Evolutionary conservation across 2,888 invertebrate species (phyloP).

Genomic region (Cyrtodaria siliqua): DNA sequence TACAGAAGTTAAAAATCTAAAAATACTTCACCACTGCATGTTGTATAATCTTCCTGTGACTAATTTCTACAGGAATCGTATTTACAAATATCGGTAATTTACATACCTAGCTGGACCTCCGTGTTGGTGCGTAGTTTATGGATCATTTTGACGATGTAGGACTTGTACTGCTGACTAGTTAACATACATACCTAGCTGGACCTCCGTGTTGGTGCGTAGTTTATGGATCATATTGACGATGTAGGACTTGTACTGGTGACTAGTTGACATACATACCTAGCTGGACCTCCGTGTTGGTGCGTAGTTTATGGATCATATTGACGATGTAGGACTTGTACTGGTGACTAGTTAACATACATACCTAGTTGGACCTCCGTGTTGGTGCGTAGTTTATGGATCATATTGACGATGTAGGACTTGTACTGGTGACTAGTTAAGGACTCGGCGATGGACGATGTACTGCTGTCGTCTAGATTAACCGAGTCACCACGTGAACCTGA

Average conservation of each 20-base stretch:
- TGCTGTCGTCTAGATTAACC: constrained; percentile 72
- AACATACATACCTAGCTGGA: constrained; percentile 90
- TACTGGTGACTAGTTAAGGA: constrained; percentile 90
- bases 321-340: constrained; percentile 93
- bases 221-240: constrained; percentile 92
- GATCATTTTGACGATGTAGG: constrained; percentile 92
- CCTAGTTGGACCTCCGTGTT: constrained; percentile 94
- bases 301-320: constrained; percentile 92
- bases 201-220: constrained; percentile 93
- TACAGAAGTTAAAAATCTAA: no score
- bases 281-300: constrained; percentile 94
- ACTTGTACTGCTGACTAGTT: constrained; percentile 89
- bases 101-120: constrained; percentile 91
- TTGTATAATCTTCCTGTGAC: no score
- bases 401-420: constrained; percentile 92
- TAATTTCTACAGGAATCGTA: no score
- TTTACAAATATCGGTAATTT: no score
- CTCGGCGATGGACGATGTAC: constrained; percentile 93
- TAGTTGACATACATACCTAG: constrained; percentile 88
- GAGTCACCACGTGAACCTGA: constrained; percentile 79
- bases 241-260: constrained; percentile 91
- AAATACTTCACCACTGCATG: no score
- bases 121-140: constrained; percentile 93
- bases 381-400: constrained; percentile 92
- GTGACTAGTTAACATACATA: constrained; percentile 86